Evolutionary conservation across 2,113 vertebrate species (phyloP), one percentile per base, ranked within the genome.

Genomic region (Nettapus auritus): DNA sequence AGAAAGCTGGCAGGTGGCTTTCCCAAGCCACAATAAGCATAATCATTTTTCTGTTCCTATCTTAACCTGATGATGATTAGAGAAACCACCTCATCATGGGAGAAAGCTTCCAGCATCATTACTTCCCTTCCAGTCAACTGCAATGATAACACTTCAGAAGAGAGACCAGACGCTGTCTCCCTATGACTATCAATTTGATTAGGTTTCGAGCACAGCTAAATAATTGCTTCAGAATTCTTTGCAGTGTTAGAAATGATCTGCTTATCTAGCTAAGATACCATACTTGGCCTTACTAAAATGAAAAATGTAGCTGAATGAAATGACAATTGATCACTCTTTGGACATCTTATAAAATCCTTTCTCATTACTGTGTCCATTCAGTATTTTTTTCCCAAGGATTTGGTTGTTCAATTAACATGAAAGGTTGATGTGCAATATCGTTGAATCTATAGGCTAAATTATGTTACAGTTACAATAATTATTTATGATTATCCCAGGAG

Each of bases 31-130:
- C 36, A 59, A 1, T 31, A 77, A 73, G 25, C 88, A 86, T 20
- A 52, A 62, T 23, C 28, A 81, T 64, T 74, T 85, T 91, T 91
- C 96, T 94, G 88, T 75, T 88, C 69, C 77, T 88, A 90, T 52
- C 48, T 60, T 67, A 74, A 67, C 21, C 36, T 86, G 69, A 8
- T 11, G 11, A 81, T 81, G 76, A 96, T 86, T 83, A 90, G 13
- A 78, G 64, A 86, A 88, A 90, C 42, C 55, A 63, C 34, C 69
- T 88, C 68, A 83, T 60, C 63, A 52, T 25, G 7, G 60, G 46
- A 95, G 46, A 86, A 81, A 52, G 56, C 60, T 93, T 84, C 34
- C 73, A 69, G 53, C 31, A 78, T 81, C 87, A 90, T 53, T 73
- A 66, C 31, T 77, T 36, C n/a, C 80, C 68, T 69, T 68, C 59